Conservation (phyloP, 2,797 vertebrate genomes). For the Rhynchonycteris naso region DNA sequence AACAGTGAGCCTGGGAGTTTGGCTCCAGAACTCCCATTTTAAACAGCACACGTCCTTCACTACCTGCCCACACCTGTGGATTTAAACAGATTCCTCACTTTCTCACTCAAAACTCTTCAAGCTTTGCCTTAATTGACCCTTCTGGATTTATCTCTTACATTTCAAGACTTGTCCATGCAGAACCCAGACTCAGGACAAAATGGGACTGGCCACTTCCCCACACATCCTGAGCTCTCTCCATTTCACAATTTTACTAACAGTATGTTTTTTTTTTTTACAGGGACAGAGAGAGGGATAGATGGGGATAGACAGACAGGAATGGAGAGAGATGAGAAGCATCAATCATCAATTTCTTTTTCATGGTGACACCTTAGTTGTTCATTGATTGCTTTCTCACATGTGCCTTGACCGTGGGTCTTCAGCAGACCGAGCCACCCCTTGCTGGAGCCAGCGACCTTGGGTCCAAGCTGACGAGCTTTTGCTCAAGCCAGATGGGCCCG, state of each 20-base stretch:
- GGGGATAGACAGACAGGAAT: too few species aligned
- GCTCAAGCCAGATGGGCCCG: too few species aligned
- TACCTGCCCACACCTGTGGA: not conserved
- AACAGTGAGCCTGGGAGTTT: not conserved
- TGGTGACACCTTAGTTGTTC: too few species aligned
- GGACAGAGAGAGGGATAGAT: too few species aligned
- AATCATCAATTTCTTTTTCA: too few species aligned
- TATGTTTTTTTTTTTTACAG: too few species aligned
- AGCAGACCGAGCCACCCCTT: too few species aligned
- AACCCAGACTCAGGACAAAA: not conserved
- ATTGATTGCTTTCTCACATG: too few species aligned
- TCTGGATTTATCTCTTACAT: not conserved
- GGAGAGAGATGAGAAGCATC: too few species aligned
- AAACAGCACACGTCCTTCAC: not conserved
- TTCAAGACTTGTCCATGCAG: not conserved
- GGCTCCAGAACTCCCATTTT: not conserved
- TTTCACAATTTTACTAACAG: not conserved
- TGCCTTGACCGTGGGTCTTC: too few species aligned
- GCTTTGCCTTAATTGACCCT: not conserved
- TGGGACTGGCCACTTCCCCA: not conserved
- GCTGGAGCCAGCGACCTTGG: too few species aligned
- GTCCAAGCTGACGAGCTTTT: too few species aligned
- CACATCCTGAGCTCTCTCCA: not conserved
- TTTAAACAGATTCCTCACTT: constrained; percentile 13
- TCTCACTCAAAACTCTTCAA: not conserved